Conservation (phyloP, 2,113 vertebrate species). For the Cryptomyrus ogoouensis region DNA sequence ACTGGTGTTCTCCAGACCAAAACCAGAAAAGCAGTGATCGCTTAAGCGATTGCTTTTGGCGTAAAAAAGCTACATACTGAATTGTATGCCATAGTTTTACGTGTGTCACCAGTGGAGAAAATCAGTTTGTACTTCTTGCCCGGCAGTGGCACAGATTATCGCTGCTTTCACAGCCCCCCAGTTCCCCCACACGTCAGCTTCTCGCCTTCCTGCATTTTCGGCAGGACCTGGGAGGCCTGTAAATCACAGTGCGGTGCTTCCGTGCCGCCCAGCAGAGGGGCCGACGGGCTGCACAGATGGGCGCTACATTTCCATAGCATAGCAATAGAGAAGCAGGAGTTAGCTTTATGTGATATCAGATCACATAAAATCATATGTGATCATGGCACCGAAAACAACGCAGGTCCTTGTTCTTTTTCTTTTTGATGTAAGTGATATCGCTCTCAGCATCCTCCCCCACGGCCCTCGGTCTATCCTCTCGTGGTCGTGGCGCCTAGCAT, state of each 20-base stretch:
- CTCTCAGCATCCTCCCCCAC: neutral
- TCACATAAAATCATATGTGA: neutral
- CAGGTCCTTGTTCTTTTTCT: neutral
- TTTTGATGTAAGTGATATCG: neutral
- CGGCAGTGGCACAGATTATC: neutral
- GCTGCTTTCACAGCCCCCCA: neutral
- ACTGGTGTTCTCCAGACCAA: neutral
- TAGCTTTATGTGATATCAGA: neutral
- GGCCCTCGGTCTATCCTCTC: neutral
- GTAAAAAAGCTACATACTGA: neutral
- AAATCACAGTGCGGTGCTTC: neutral
- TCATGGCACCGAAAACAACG: neutral
- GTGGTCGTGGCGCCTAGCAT: neutral
- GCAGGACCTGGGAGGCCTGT: neutral
- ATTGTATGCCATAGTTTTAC: neutral
- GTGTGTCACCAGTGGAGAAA: neutral
- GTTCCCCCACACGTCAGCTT: neutral
- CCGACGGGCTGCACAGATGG: neutral
- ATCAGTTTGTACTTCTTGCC: neutral
- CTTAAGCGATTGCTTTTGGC: neutral
- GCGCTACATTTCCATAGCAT: neutral
- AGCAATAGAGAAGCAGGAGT: neutral
- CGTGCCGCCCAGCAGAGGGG: neutral
- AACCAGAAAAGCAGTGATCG: neutral
- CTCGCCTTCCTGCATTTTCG: neutral